Base-by-base conservation (phyloP, 2,113 vertebrate species). In the Oreocharis arfaki region DNA sequence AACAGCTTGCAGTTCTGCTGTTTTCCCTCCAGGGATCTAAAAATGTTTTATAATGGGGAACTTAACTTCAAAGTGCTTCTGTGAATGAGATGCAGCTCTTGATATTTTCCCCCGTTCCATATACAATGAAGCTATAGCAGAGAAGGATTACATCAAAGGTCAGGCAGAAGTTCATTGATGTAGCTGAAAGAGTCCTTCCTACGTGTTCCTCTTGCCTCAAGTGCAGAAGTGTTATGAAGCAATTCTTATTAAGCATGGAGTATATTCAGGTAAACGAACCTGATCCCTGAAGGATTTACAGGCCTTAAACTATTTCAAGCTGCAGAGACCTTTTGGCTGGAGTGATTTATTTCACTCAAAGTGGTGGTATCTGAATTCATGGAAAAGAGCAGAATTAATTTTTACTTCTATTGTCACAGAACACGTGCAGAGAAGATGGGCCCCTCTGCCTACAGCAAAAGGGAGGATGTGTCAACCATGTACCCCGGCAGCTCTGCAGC, bases 41-140 rank as follows among this genome's bases (percentile, higher is more conserved):
- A 91, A 85, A 27, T 64, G 27, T 79, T 90, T 79, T 32, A 75
- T 75, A 95, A 94, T 87, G 65, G 87, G 49, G 70, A 96, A 79
- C 78, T 94, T 88, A 76, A 90, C 78, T 74, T 93, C 83, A 89
- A 87, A 97, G 87, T 28, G 24, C 30, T 82, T 12, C 87, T 28
- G 55, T 57, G 60, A 96, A 92, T 84, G 89, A 95, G 80, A 93
- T 71, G 57, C 78, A 91, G 71, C 70, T 86, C 77, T 89, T 74
- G 64, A 15, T 90, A 86, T 90, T 76, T 88, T 20, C 27, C 41
- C 78, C 86, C 0, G 0, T 89, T 82, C 82, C 70, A 88, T 80
- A 71, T 26, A 78, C 69, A 93, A 84, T 81, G 84, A 92, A 94
- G 84, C 59, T 39, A 33, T 39, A 95, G 68, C 85, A 83, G 84